A percentile compares a stretch with the other conserved stretches of the same genome.
These are phyloP conservation scores for Melipona beecheii DNA, from an alignment of 2,888 invertebrate species.

Conservation along the genomic window DNA sequence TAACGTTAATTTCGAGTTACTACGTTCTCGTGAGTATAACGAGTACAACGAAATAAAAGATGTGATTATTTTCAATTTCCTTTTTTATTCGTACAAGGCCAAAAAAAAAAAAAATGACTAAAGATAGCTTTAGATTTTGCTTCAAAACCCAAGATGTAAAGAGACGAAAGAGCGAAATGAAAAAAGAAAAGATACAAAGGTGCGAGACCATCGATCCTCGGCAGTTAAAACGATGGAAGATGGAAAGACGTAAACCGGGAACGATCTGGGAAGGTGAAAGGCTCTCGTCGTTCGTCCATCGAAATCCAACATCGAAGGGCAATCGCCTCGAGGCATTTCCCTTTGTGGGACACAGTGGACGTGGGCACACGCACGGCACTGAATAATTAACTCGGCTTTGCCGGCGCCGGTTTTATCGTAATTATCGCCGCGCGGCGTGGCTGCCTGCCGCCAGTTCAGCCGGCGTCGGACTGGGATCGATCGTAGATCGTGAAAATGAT, in stretches of 20 bases:
- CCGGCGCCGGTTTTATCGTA: constrained; percentile 70
- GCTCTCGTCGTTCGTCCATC: constrained; percentile 29
- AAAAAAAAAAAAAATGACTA: no score
- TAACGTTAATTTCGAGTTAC: no score
- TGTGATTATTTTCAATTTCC: no score
- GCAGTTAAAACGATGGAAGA: not conserved
- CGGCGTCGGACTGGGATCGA: constrained; percentile 46
- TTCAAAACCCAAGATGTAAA: no score
- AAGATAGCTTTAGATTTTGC: no score
- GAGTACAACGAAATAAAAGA: no score
- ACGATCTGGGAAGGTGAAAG: not conserved
- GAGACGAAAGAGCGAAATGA: no score
- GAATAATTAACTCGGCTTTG: constrained; percentile 68
- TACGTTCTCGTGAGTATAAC: no score
- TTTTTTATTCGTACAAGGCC: no score
- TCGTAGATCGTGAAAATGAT: constrained; percentile 69
- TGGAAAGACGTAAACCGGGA: not conserved
- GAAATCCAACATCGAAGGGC: constrained; percentile 63
- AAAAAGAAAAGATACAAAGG: not conserved
- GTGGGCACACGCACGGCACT: constrained; percentile 57
- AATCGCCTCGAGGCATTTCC: constrained; percentile 55
- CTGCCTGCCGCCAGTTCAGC: constrained; percentile 32
- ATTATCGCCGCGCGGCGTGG: constrained; percentile 61
- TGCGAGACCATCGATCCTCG: not conserved
- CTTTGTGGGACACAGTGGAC: constrained; percentile 60